A percentile compares a stretch with the other conserved stretches of the same genome.
phyloP scores from a whole-genome alignment of 2,113 vertebrate genomes.

The Craseonycteris thonglongyai region DNA sequence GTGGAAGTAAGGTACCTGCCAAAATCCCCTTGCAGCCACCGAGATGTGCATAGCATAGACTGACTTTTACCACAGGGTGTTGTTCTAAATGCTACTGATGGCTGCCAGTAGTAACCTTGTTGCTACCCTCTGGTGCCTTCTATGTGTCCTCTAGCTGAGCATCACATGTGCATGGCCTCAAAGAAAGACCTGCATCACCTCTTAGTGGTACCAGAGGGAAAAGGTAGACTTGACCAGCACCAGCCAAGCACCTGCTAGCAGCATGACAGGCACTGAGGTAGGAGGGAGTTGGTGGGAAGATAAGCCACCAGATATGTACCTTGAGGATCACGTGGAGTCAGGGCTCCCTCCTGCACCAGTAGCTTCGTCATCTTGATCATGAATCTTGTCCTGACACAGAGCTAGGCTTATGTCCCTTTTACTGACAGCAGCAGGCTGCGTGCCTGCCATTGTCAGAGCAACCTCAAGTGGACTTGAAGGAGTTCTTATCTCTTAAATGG shows the following conservation, averaged over 20 bases:
- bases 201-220: background rate
- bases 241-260: background rate
- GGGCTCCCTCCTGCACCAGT: background rate
- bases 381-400: background rate
- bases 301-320: background rate
- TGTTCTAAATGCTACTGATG: background rate
- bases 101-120: background rate
- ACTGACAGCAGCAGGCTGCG: background rate
- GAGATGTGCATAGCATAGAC: background rate
- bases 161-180: background rate
- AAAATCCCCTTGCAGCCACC: background rate
- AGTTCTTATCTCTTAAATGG: slow-evolving; percentile 28
- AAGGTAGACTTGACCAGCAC: background rate
- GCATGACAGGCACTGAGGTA: background rate
- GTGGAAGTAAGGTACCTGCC: background rate
- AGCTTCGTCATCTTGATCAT: background rate
- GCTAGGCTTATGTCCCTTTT: background rate
- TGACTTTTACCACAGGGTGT: background rate
- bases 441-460: slow-evolving; percentile 28
- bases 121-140: background rate
- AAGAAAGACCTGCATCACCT: background rate
- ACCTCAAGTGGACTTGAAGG: background rate
- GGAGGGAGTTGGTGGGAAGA: background rate
- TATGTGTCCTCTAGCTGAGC: background rate
- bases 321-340: background rate